Percentiles rank a stretch among this genome's conserved stretches.
phyloP scores from a whole-genome alignment of 1,140 invertebrate species.

The Cydia fagiglandana region DNA sequence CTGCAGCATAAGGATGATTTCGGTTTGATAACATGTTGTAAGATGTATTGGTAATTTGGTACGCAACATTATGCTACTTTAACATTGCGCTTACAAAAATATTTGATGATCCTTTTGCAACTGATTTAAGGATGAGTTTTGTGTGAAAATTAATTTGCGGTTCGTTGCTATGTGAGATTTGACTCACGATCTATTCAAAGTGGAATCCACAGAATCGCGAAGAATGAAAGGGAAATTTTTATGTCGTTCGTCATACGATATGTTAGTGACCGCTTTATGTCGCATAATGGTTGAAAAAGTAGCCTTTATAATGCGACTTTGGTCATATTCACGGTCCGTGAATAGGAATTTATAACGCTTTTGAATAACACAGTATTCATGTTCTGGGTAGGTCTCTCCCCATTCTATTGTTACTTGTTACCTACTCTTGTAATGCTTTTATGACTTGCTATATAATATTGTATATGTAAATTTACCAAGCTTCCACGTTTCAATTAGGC shows the following conservation, averaged over 20 bases:
- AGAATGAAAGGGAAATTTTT: constrained; percentile 32
- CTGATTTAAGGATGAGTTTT: neutral
- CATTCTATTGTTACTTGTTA: neutral
- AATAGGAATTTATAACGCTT: constrained; percentile 21
- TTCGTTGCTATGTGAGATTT: neutral
- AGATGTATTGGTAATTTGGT: neutral
- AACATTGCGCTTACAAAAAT: neutral
- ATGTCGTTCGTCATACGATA: constrained; percentile 27
- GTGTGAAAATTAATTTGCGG: neutral
- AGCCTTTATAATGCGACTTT: constrained; percentile 6
- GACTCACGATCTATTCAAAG: constrained; percentile 25
- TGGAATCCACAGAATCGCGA: constrained; percentile 26
- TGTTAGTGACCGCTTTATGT: constrained; percentile 26
- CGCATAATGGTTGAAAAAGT: neutral
- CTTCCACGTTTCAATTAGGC: too few relatives aligned
- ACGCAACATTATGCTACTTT: neutral
- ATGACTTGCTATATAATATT: neutral
- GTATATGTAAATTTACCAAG: too few relatives aligned
- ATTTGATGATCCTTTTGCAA: neutral
- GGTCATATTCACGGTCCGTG: neutral
- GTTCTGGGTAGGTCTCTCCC: neutral
- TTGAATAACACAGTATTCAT: neutral
- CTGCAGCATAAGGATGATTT: neutral
- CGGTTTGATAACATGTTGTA: neutral
- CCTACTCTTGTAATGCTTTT: neutral